These are phyloP conservation scores for Oligia strigilis DNA, from an alignment of 2,888 invertebrate genomes.

Conservation along the genomic window DNA sequence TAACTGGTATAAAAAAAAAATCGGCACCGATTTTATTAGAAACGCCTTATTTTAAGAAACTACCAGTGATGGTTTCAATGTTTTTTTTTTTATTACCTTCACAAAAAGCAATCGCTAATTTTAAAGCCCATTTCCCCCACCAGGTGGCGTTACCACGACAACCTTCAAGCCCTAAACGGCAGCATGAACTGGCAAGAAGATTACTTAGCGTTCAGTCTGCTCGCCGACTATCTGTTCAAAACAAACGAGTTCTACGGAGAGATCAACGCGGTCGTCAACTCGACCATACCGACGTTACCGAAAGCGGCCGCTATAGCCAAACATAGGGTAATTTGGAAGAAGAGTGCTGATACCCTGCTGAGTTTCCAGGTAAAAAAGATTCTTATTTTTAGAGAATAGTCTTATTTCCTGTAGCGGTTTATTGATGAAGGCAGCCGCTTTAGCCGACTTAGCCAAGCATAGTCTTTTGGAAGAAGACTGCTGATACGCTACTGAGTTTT, in stretches of 20 bases:
- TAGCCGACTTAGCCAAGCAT: constrained; percentile 85
- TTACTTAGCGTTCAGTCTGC: constrained; percentile 84
- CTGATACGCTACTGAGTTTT: constrained; percentile 85
- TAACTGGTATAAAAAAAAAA: no score
- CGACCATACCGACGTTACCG: constrained; percentile 85
- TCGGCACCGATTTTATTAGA: no score
- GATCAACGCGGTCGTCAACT: constrained; percentile 85
- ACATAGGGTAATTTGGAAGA: constrained; percentile 87
- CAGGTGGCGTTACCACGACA: constrained; percentile 90
- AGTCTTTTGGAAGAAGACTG: constrained; percentile 87
- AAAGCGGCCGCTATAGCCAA: constrained; percentile 85
- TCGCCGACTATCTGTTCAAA: constrained; percentile 87
- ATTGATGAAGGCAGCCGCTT: constrained; percentile 78
- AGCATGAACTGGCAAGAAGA: constrained; percentile 90
- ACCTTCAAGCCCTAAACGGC: constrained; percentile 87
- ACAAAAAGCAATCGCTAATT: not conserved
- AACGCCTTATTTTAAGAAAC: no score
- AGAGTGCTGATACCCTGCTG: constrained; percentile 85
- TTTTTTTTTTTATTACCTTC: no score
- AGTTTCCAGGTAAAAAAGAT: constrained; percentile 83
- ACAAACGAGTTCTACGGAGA: constrained; percentile 88
- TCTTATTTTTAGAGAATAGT: no score
- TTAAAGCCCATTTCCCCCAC: not conserved
- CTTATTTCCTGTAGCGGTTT: constrained; percentile 48
- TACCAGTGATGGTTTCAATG: no score